Conservation (phyloP, 2,888 invertebrate genomes). For the Melipona bicolor region DNA sequence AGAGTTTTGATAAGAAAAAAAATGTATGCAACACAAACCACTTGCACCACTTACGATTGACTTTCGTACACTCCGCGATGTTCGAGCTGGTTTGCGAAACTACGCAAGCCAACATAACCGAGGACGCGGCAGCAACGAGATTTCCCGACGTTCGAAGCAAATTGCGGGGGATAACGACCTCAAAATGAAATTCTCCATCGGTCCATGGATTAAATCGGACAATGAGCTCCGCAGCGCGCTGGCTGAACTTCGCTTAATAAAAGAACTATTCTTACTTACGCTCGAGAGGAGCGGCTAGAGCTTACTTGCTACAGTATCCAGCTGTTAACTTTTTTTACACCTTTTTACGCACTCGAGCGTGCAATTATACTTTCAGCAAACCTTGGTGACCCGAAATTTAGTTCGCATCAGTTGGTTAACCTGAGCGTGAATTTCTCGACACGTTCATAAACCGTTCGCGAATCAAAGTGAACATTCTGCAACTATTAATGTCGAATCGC, state of each 20-base stretch:
- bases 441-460: too few species aligned
- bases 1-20: too few species aligned
- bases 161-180: conserved; percentile 51
- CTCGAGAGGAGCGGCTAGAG: background rate
- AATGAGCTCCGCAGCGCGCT: conserved; percentile 41
- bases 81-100: background rate
- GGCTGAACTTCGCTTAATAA: conserved; percentile 46
- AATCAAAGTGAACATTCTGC: too few species aligned
- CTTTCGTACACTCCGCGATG: too few species aligned
- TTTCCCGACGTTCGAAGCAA: conserved; percentile 32
- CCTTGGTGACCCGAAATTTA: too few species aligned
- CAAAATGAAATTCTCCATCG: conserved; percentile 60
- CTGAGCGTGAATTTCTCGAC: too few species aligned
- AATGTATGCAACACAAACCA: too few species aligned
- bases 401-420: too few species aligned
- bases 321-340: conserved; percentile 27
- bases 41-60: too few species aligned
- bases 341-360: conserved; percentile 23
- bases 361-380: background rate
- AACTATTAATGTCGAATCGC: too few species aligned
- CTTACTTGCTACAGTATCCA: conserved; percentile 16
- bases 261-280: conserved; percentile 30
- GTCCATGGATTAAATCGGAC: conserved; percentile 26
- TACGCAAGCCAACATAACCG: conserved; percentile 29
- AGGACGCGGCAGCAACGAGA: conserved; percentile 48